phyloP scores from a whole-genome alignment of 2,888 invertebrate species.

The Xanthorhoe designata region DNA sequence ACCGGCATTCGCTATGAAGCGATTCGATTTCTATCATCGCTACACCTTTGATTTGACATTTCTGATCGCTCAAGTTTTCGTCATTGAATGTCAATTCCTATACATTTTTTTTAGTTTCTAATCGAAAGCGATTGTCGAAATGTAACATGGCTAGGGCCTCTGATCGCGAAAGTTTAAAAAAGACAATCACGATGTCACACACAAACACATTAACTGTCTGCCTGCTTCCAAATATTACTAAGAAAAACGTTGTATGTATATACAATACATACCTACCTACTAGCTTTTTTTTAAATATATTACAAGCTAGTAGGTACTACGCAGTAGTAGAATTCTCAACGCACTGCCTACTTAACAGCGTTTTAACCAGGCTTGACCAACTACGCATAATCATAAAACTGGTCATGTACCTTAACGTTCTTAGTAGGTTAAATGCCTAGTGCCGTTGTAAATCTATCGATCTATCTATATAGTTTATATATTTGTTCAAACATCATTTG shows the following conservation, averaged over 20 bases:
- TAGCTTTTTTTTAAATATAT: no score
- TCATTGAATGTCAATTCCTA: no score
- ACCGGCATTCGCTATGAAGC: no score
- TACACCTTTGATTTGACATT: no score
- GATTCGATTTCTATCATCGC: no score
- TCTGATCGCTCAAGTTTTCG: no score
- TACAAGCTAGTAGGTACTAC: background rate
- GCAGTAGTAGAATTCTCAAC: background rate
- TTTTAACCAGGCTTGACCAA: conserved; percentile 3
- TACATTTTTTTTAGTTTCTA: no score
- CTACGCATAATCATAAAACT: conserved; percentile 1
- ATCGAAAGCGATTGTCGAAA: no score
- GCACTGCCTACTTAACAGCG: background rate
- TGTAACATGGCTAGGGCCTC: no score
- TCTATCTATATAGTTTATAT: background rate
- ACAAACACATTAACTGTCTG: no score
- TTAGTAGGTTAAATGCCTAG: background rate
- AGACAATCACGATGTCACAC: no score
- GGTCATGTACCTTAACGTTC: background rate
- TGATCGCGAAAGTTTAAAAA: no score
- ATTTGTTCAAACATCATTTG: background rate
- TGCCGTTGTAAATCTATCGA: background rate
- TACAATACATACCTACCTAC: background rate
- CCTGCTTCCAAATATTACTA: background rate
- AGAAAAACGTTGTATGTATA: background rate